Evolutionary conservation across 35 echinoderm and acorn worm species (phyloP).

Genomic region (Apostichopus japonicus): DNA sequence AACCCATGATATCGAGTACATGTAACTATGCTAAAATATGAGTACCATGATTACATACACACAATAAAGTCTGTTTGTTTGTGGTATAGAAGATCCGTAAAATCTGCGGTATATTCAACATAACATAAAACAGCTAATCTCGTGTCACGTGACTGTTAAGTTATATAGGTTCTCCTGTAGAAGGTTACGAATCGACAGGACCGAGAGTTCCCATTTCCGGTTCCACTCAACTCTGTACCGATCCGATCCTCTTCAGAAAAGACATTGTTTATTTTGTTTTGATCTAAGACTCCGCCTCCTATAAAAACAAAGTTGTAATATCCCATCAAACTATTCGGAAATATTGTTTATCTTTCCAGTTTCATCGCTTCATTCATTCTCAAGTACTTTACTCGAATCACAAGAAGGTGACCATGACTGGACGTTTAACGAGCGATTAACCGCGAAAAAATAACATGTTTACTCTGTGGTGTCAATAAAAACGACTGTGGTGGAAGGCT

Average conservation of each 20-base stretch:
- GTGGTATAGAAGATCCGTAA: too few relatives aligned
- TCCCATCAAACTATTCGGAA: background rate
- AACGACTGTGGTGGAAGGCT: background rate
- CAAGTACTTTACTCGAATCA: slow-evolving; percentile 7
- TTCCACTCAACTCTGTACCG: background rate
- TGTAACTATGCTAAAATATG: too few relatives aligned
- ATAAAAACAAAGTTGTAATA: slow-evolving; percentile 23
- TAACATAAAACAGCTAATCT: too few relatives aligned
- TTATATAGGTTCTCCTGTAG: background rate
- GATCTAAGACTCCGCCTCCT: background rate
- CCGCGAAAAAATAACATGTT: slow-evolving; percentile 52
- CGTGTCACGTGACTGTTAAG: background rate
- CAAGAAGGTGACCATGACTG: slow-evolving; percentile 26
- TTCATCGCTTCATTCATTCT: slow-evolving; percentile 1
- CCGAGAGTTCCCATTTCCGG: background rate
- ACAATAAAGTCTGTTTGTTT: too few relatives aligned
- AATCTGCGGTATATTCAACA: too few relatives aligned
- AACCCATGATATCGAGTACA: too few relatives aligned
- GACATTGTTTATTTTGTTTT: slow-evolving; percentile 36
- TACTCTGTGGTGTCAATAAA: background rate
- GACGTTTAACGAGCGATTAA: slow-evolving; percentile 29
- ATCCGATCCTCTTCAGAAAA: background rate
- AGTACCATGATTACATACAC: too few relatives aligned
- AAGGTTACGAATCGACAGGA: background rate
- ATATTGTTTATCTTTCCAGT: slow-evolving; percentile 9